Base-by-base conservation (phyloP, 2,888 invertebrate species). In the Tetragnatha montana region DNA sequence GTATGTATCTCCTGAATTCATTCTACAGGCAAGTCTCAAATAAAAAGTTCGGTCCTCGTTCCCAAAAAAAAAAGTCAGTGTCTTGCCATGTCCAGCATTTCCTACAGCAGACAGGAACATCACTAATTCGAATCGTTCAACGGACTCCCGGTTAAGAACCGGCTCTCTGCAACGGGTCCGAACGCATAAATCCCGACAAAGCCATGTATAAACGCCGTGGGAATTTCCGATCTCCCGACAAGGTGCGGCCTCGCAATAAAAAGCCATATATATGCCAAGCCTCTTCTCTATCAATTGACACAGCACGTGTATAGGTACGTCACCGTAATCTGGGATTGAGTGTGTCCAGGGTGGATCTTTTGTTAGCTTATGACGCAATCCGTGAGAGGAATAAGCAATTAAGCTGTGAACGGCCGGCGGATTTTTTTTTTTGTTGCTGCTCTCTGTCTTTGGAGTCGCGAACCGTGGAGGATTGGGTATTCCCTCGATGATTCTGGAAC, bases 391-490 rank as follows among this genome's bases (percentile, higher is more conserved):
- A 82, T 82, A 22, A 17, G 50, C 50, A 82, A 82, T 82, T 73
- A 82, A 49, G 17, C 4, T 19, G 22, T 35, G 10, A 35, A 74
- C 73, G 74, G 35, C 60, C 49, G 35, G 74, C 21, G 8, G 73
- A 73, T 12, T 60, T 10, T 60, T 8, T 8, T 50, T 71, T 70
- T 49, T 70, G 71, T 70, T 81, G 81, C 70, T 81, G 49, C 49
- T 21, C 10, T 19, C 21, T 47, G 70, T 19, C 19, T 19, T 81
- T 35, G 35, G 80, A 14, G 68, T 60, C n/a, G 2, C 60, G 86
- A 49, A 86, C 86, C 86, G 51, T 86, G 86, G 60, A 22, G 47
- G 22, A 79, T 49, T 51, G 86, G 86, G 86, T 50, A 80, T 86
- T 79, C 86, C 80, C 86, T 80, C 73, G 10, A 60, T 51, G 79